Evolutionary conservation across 1,140 invertebrate species (phyloP), one percentile per base, ranked within the genome.

Genomic region (Tigriopus japonicus): DNA sequence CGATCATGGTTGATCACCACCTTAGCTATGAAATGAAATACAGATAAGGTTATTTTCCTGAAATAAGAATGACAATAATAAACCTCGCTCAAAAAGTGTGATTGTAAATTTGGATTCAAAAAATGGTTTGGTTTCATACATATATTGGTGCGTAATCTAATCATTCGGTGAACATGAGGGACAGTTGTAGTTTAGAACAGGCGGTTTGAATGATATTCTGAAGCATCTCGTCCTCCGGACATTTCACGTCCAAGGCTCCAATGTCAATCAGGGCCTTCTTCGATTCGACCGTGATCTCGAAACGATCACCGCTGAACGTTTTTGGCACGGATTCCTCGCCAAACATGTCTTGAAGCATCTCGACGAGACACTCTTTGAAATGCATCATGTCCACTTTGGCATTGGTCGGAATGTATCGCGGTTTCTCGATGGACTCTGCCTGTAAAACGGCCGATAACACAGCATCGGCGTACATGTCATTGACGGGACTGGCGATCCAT

Each of bases 401-500:
- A 67, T 21, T 17, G 28, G 49, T 15, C n/a, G 59, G 59, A 7
- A 61, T 54, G 40, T 61, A 61, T 6, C 15, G 15, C 14, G 59
- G 49, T 17, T 14, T 40, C 14, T 61, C 59, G 21, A 61, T 35
- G n/a, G 59, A 23, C 23, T 83, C 79, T 65, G 80, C 66, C 64
- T 87, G 83, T 63, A 90, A 74, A 40, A 89, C 75, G 45, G 80
- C 87, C 10, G 87, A 84, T 40, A 97, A 74, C 13, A 95, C 83
- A 17, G 92, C 84, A 76, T 98, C 94, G 1, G 94, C 91, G 73
- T 88, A 97, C 88, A 98, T 97, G 71, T 98, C 94, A 68, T 90
- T 87, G 17, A 95, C 83, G 12, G 93, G 92, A 69, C 86, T 90
- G 15, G 91, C 87, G 15, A 83, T 74, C 95, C 95, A 98, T 78